phyloP scores from a whole-genome alignment of 1,140 invertebrate genomes.

The Zaprionus kolodkinae region DNA sequence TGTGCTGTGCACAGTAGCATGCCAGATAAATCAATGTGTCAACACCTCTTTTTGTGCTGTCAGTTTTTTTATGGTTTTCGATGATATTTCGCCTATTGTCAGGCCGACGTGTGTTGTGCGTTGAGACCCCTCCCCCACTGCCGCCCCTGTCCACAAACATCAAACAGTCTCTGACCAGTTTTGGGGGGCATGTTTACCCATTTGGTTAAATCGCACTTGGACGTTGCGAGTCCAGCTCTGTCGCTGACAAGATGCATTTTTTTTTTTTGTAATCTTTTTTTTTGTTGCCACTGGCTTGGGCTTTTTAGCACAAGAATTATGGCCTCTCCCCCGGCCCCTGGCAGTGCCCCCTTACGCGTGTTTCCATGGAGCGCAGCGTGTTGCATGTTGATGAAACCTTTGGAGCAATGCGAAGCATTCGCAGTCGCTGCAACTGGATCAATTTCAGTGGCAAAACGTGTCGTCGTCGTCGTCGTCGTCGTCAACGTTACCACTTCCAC shows the following conservation, averaged over 20 bases:
- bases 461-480: slow-evolving; percentile 68
- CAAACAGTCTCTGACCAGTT: slow-evolving; percentile 35
- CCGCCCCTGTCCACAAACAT: slow-evolving; percentile 4
- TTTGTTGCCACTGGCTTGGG: slow-evolving; percentile 48
- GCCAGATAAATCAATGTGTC: slow-evolving; percentile 84
- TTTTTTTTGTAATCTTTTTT: no score
- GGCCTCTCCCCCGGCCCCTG: slow-evolving; percentile 35
- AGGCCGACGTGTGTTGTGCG: slow-evolving; percentile 55
- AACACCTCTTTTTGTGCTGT: slow-evolving; percentile 84
- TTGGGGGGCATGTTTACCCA: slow-evolving; percentile 58
- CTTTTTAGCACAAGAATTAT: slow-evolving; percentile 82
- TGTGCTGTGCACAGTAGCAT: slow-evolving; percentile 83
- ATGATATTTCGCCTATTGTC: slow-evolving; percentile 84
- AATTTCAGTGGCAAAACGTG: slow-evolving; percentile 77
- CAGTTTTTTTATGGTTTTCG: slow-evolving; percentile 84
- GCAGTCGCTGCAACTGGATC: slow-evolving; percentile 76
- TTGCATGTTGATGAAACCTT: slow-evolving; percentile 69
- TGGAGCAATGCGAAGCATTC: slow-evolving; percentile 70
- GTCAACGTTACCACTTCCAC: no score
- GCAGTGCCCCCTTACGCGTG: background rate
- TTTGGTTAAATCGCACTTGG: slow-evolving; percentile 73
- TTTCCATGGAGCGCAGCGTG: background rate
- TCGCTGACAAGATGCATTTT: slow-evolving; percentile 63
- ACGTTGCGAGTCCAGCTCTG: slow-evolving; percentile 12
- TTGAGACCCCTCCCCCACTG: slow-evolving; percentile 35